Conservation (phyloP, 2,888 invertebrate species). For the Dasysyrphus tricinctus region DNA sequence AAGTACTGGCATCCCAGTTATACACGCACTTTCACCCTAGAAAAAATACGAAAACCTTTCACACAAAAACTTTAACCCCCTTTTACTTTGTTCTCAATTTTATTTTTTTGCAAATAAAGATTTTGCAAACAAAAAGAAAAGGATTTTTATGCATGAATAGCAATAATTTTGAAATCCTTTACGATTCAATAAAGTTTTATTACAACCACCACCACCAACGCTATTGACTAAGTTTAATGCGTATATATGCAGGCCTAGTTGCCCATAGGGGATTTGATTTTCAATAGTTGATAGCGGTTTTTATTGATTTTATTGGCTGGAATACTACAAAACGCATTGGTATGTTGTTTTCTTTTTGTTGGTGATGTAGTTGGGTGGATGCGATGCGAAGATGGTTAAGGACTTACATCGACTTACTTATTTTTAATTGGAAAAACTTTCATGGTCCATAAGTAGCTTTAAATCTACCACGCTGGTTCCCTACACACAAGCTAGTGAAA, state of each 20-base stretch:
- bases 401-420: too few species aligned
- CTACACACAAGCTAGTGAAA: too few species aligned
- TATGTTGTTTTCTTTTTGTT: too few species aligned
- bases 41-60: slow-evolving; percentile 32
- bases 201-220: slow-evolving; percentile 76
- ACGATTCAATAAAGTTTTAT: slow-evolving; percentile 83
- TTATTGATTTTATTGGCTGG: too few species aligned
- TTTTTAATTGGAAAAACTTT: too few species aligned
- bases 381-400: too few species aligned
- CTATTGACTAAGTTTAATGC: slow-evolving; percentile 63
- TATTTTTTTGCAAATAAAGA: slow-evolving; percentile 26
- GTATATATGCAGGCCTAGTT: slow-evolving; percentile 19
- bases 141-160: slow-evolving; percentile 81
- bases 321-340: too few species aligned
- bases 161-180: slow-evolving; percentile 83
- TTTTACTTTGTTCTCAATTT: slow-evolving; percentile 19
- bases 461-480: too few species aligned
- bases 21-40: slow-evolving; percentile 59
- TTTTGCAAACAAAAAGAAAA: slow-evolving; percentile 38
- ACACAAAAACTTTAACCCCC: slow-evolving; percentile 19
- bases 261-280: slow-evolving; percentile 54
- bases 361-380: too few species aligned
- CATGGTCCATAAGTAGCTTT: too few species aligned
- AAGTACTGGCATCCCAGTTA: slow-evolving; percentile 16
- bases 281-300: neutral